phyloP scores from a whole-genome alignment of 2,888 invertebrate species.

The Drosophila kambysellisi region DNA sequence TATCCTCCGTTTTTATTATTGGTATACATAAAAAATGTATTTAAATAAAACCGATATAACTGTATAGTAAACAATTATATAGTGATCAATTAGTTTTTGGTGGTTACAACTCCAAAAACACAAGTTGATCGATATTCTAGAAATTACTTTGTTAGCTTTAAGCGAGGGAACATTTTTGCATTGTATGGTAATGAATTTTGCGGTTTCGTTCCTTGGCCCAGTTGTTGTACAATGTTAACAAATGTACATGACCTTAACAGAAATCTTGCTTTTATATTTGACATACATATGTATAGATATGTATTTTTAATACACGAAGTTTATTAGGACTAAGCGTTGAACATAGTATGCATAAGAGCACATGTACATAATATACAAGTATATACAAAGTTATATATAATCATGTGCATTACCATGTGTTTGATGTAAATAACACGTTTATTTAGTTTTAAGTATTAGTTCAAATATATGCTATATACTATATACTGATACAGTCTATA shows the following conservation, averaged over 20 bases:
- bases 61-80: neutral
- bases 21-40: neutral
- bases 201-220: slow-evolving; percentile 49
- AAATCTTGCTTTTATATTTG: slow-evolving; percentile 42
- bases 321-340: slow-evolving; percentile 15
- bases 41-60: neutral
- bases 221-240: slow-evolving; percentile 46
- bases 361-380: slow-evolving; percentile 24
- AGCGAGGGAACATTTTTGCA: neutral
- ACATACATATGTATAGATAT: slow-evolving; percentile 19
- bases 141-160: slow-evolving; percentile 1
- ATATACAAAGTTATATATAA: slow-evolving; percentile 24
- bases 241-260: slow-evolving; percentile 28
- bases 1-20: neutral
- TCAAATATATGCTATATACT: slow-evolving; percentile 54
- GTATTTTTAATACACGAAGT: slow-evolving; percentile 40
- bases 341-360: slow-evolving; percentile 21
- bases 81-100: neutral
- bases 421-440: slow-evolving; percentile 43
- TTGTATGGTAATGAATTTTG: neutral
- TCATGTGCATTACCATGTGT: slow-evolving; percentile 42
- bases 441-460: slow-evolving; percentile 65
- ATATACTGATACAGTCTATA: slow-evolving; percentile 32
- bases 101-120: neutral
- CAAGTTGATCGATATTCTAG: neutral